These are phyloP conservation scores for Fulica atra DNA, from an alignment of 2,113 vertebrate genomes.

Conservation along the genomic window DNA sequence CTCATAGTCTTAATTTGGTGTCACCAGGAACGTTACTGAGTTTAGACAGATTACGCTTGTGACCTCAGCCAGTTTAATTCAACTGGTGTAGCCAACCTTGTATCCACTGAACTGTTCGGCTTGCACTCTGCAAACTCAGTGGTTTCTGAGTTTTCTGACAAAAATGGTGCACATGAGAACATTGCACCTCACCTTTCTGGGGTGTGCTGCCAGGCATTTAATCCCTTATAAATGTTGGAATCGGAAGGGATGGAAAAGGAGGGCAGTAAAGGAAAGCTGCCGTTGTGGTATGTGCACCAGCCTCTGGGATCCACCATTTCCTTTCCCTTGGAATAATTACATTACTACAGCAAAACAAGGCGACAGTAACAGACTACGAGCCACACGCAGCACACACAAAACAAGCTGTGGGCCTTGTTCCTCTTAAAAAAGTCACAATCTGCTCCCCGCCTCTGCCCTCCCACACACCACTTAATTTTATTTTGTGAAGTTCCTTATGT, in stretches of 20 bases:
- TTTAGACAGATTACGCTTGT: background rate
- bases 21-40: background rate
- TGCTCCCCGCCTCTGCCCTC: slow-evolving; percentile 52
- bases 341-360: background rate
- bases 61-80: background rate
- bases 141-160: background rate
- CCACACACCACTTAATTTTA: background rate
- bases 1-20: background rate
- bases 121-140: background rate
- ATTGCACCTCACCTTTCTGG: background rate
- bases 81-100: background rate
- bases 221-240: background rate
- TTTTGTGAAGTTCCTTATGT: slow-evolving; percentile 28
- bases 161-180: rapidly evolving
- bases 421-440: slow-evolving; percentile 56
- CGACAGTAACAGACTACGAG: background rate
- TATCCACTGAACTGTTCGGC: background rate
- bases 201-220: background rate
- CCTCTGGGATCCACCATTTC: background rate
- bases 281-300: background rate
- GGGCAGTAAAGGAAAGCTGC: background rate
- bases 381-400: background rate
- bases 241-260: background rate
- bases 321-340: background rate
- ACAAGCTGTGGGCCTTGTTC: slow-evolving; percentile 25